Evolutionary conservation across 2,888 invertebrate genomes (phyloP).

Genomic region (Thumatha senex): DNA sequence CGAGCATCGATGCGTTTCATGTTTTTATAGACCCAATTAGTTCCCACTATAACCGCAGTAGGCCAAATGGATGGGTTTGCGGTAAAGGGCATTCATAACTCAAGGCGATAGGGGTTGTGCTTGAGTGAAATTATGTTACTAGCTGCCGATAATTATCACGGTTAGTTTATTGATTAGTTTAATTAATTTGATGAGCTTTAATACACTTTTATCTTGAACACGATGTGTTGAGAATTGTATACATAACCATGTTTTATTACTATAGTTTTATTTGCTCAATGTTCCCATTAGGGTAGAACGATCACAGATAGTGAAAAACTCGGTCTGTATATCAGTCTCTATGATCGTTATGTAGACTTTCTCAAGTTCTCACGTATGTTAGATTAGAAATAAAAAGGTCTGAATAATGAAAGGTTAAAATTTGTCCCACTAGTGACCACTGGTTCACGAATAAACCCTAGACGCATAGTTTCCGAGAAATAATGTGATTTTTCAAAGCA

Average conservation of each 20-base stretch:
- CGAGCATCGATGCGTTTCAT: slow-evolving; percentile 29
- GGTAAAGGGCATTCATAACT: slow-evolving; percentile 38
- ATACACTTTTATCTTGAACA: not conserved
- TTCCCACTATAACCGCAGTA: slow-evolving; percentile 26
- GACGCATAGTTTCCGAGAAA: too few species aligned
- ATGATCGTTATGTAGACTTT: not conserved
- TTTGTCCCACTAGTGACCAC: too few species aligned
- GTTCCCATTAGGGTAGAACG: too few species aligned
- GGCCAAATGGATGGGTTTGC: slow-evolving; percentile 33
- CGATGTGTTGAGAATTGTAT: too few species aligned
- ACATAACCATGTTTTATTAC: too few species aligned
- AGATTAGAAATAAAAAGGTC: too few species aligned
- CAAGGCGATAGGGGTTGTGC: slow-evolving; percentile 31
- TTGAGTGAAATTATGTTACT: slow-evolving; percentile 33
- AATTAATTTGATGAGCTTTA: slow-evolving; percentile 17
- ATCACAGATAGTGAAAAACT: too few species aligned
- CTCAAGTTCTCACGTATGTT: not conserved
- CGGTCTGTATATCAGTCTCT: too few species aligned
- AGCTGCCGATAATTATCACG: slow-evolving; percentile 34
- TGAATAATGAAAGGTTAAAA: too few species aligned
- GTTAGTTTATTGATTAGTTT: slow-evolving; percentile 38
- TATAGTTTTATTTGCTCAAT: too few species aligned
- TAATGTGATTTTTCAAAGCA: too few species aligned
- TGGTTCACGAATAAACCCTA: too few species aligned
- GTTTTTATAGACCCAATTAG: slow-evolving; percentile 38